These are phyloP conservation scores for Elaphurus davidianus DNA, from an alignment of 2,113 vertebrate genomes.

Conservation along the genomic window DNA sequence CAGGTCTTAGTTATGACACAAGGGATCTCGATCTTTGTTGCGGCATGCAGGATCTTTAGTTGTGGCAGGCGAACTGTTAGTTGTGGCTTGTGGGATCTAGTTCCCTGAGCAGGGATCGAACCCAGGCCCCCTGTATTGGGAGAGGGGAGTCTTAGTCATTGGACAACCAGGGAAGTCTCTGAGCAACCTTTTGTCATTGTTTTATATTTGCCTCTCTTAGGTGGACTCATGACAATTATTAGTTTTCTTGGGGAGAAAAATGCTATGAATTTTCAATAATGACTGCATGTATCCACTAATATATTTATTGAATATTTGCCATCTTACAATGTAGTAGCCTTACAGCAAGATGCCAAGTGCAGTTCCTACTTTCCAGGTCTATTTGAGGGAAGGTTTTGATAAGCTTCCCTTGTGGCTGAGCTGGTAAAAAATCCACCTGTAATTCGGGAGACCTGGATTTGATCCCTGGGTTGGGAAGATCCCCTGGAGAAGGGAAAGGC, in stretches of 20 bases:
- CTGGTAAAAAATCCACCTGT: background rate
- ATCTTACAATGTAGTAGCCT: background rate
- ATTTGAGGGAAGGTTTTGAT: background rate
- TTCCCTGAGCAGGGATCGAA: background rate
- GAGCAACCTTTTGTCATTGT: background rate
- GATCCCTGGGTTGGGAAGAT: background rate
- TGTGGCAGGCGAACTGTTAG: background rate
- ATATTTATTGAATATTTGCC: background rate
- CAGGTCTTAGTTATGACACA: background rate
- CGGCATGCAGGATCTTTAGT: background rate
- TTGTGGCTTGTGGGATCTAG: background rate
- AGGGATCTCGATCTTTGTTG: background rate
- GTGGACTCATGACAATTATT: background rate
- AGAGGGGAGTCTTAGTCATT: background rate
- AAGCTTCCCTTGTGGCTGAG: background rate
- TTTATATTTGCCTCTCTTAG: background rate
- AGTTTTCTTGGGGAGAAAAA: background rate
- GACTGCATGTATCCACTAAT: background rate
- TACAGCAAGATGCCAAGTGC: background rate
- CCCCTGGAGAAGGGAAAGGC: background rate
- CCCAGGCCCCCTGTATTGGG: background rate
- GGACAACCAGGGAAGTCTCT: background rate
- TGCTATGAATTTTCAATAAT: background rate
- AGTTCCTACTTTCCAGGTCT: background rate
- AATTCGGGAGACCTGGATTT: background rate